Conservation (phyloP, 2,888 invertebrate species). For the Caenorhabditis sinica region DNA sequence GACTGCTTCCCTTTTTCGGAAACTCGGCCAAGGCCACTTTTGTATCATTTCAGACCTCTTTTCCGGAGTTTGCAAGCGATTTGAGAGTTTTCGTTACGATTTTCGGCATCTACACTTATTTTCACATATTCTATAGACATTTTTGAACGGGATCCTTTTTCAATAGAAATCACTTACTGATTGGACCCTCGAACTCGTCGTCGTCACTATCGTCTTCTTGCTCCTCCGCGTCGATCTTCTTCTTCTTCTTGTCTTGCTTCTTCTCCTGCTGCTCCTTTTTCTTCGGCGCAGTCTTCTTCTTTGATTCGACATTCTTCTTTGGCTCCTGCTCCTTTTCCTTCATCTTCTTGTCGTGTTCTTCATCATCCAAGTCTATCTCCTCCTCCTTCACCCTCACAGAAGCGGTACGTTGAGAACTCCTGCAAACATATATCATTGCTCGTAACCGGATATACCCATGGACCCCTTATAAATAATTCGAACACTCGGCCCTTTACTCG, state of each 20-base stretch:
- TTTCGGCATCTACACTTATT: no score
- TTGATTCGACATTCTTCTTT: neutral
- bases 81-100: no score
- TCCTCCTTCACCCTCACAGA: neutral
- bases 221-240: neutral
- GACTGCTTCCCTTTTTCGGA: no score
- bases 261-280: neutral
- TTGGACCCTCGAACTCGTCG: neutral
- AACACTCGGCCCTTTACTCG: neutral
- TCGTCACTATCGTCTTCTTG: neutral
- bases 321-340: neutral
- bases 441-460: conserved; percentile 35
- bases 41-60: no score
- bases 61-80: no score
- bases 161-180: no score
- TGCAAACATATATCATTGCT: neutral
- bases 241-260: neutral
- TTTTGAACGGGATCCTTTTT: no score
- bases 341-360: no score
- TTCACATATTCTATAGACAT: no score
- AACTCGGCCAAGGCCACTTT: no score
- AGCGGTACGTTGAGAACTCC: conserved; percentile 19
- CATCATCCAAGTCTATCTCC: neutral
- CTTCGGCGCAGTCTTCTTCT: neutral
- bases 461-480: conserved; percentile 35